A percentile compares a stretch with the other conserved stretches of the same genome.
phyloP scores from a whole-genome alignment of 2,888 invertebrate species.

The Acronicta alni region DNA sequence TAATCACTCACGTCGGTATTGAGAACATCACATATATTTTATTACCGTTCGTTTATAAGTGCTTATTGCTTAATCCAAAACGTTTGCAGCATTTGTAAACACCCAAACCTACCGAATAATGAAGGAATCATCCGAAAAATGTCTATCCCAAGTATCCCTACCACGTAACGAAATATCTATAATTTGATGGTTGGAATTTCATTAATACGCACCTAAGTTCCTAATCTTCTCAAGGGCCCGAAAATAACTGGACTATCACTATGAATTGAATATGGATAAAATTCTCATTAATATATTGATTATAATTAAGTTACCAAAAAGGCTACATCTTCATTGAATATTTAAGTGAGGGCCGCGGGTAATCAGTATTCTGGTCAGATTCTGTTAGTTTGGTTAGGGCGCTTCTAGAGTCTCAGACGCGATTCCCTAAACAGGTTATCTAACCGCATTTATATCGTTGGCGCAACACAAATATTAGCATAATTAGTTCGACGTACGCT shows the following conservation, averaged over 20 bases:
- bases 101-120: slow-evolving; percentile 52
- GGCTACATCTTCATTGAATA: slow-evolving; percentile 77
- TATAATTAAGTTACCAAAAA: slow-evolving; percentile 71
- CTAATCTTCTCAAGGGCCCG: slow-evolving; percentile 50
- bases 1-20: background rate
- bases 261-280: slow-evolving; percentile 55
- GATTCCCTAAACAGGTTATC: slow-evolving; percentile 86
- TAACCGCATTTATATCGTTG: slow-evolving; percentile 83
- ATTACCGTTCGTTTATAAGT: slow-evolving; percentile 12
- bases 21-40: slow-evolving; percentile 3
- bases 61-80: slow-evolving; percentile 25
- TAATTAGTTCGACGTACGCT: slow-evolving; percentile 79
- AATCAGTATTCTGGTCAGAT: slow-evolving; percentile 82
- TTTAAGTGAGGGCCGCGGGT: slow-evolving; percentile 66
- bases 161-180: slow-evolving; percentile 62
- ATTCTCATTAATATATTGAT: slow-evolving; percentile 67
- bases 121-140: slow-evolving; percentile 56
- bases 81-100: slow-evolving; percentile 46
- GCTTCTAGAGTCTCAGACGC: slow-evolving; percentile 77
- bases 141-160: slow-evolving; percentile 58
- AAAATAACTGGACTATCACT: slow-evolving; percentile 48
- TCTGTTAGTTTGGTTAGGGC: slow-evolving; percentile 81
- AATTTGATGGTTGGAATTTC: slow-evolving; percentile 60
- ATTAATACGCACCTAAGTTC: slow-evolving; percentile 57
- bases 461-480: slow-evolving; percentile 82